Evolutionary conservation across 2,888 invertebrate species (phyloP).

Genomic region (Pasiphila rectangulata): DNA sequence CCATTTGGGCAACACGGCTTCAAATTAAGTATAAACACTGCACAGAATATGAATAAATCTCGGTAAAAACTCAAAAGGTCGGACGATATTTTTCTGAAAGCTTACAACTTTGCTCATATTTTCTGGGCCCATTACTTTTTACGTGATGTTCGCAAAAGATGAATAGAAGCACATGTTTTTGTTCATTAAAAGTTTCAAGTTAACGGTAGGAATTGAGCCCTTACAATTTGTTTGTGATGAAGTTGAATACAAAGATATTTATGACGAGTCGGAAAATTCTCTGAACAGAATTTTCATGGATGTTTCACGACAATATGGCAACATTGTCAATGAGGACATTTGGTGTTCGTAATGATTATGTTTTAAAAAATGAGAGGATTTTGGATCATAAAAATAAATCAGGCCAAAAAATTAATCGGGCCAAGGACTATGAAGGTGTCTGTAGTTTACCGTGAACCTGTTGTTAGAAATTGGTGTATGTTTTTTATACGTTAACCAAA

Average conservation of each 20-base stretch:
- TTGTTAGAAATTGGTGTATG: no score
- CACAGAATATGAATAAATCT: not conserved
- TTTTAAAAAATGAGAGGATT: no score
- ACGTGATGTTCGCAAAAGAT: slow-evolving; percentile 3
- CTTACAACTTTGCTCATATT: slow-evolving; percentile 5
- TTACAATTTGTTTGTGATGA: slow-evolving; percentile 19
- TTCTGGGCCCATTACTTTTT: slow-evolving; percentile 5
- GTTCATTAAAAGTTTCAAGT: slow-evolving; percentile 10
- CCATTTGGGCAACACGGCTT: no score
- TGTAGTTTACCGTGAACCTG: no score
- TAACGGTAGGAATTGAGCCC: not conserved
- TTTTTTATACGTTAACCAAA: no score
- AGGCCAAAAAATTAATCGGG: no score
- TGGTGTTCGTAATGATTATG: no score
- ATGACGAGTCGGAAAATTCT: slow-evolving; percentile 8
- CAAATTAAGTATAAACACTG: not conserved
- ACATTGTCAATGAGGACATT: slow-evolving; percentile 15
- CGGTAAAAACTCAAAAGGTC: not conserved
- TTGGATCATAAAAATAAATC: no score
- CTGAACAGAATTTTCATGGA: slow-evolving; percentile 10
- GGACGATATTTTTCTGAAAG: not conserved
- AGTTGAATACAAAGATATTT: slow-evolving; percentile 8
- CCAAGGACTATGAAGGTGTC: no score
- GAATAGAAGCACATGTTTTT: slow-evolving; percentile 1
- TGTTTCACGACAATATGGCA: slow-evolving; percentile 4